Conservation (phyloP, 1,140 invertebrate genomes). For the Aphidius ervi region DNA sequence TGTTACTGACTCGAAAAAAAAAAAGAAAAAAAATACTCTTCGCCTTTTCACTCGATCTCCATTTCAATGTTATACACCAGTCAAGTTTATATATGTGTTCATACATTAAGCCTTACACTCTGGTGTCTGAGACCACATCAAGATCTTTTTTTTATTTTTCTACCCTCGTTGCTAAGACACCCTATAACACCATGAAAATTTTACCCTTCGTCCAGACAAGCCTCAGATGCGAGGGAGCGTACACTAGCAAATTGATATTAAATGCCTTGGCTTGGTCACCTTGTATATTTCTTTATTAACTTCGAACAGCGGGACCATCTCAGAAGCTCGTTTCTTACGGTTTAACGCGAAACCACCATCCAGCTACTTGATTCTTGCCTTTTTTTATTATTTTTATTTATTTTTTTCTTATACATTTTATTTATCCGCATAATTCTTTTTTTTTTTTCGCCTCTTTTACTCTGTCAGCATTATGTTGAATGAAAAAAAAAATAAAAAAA, state of each 20-base stretch:
- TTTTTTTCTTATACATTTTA: not conserved
- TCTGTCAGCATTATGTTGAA: not conserved
- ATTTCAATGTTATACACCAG: constrained; percentile 12
- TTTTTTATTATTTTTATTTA: constrained; percentile 3
- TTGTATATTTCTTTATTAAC: constrained; percentile 49
- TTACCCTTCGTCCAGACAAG: constrained; percentile 16
- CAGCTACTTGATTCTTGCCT: constrained; percentile 10
- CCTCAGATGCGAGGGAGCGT: constrained; percentile 27
- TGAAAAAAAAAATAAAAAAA: too few relatives aligned
- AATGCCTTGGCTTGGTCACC: constrained; percentile 46
- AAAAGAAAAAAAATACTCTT: not conserved
- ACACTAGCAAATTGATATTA: constrained; percentile 47
- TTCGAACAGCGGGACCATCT: constrained; percentile 28
- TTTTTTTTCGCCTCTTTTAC: not conserved
- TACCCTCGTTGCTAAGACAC: constrained; percentile 1
- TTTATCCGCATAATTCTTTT: not conserved
- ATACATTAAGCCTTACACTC: constrained; percentile 6
- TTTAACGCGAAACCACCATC: constrained; percentile 20
- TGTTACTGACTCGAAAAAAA: not conserved
- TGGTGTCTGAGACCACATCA: constrained; percentile 3
- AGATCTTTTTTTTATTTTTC: constrained; percentile 20
- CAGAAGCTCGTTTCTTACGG: constrained; percentile 23
- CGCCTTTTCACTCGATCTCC: constrained; percentile 20
- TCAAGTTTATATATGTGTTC: not conserved
- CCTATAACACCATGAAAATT: constrained; percentile 7